These are phyloP conservation scores for Tyrannus savana DNA, from an alignment of 2,113 vertebrate species.

Conservation along the genomic window DNA sequence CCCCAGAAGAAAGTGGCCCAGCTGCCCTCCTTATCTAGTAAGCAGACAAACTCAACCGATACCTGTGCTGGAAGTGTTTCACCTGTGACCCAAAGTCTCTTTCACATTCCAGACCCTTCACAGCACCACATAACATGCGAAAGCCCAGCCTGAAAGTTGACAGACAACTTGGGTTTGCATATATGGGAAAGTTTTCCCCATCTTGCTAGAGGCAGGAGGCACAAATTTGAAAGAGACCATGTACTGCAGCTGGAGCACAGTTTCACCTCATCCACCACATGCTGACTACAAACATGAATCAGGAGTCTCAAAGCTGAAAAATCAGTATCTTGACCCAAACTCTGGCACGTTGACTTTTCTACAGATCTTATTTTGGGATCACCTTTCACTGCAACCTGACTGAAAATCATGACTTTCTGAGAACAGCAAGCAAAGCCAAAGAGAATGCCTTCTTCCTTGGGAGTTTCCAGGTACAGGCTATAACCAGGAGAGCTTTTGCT, in stretches of 20 bases:
- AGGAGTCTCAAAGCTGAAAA: background rate
- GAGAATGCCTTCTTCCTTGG: background rate
- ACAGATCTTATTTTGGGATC: background rate
- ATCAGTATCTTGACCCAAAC: background rate
- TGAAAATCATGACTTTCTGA: background rate
- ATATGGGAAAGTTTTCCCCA: background rate
- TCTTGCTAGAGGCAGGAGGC: background rate
- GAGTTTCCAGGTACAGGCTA: background rate
- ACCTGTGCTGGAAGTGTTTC: background rate
- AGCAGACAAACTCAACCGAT: background rate
- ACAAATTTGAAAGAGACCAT: background rate
- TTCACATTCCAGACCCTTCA: background rate
- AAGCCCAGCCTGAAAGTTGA: background rate
- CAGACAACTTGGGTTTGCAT: background rate
- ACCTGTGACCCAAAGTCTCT: background rate
- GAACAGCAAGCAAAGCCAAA: background rate
- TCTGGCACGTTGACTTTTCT: background rate
- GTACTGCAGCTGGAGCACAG: background rate
- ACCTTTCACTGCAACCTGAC: background rate
- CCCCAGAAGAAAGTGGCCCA: background rate
- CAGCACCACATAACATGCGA: background rate
- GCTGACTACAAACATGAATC: background rate
- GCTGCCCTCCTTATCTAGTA: background rate
- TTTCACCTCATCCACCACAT: background rate
- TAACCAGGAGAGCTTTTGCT: background rate